These are phyloP conservation scores for Ursus arctos DNA, from an alignment of 2,113 vertebrate species.

Conservation along the genomic window DNA sequence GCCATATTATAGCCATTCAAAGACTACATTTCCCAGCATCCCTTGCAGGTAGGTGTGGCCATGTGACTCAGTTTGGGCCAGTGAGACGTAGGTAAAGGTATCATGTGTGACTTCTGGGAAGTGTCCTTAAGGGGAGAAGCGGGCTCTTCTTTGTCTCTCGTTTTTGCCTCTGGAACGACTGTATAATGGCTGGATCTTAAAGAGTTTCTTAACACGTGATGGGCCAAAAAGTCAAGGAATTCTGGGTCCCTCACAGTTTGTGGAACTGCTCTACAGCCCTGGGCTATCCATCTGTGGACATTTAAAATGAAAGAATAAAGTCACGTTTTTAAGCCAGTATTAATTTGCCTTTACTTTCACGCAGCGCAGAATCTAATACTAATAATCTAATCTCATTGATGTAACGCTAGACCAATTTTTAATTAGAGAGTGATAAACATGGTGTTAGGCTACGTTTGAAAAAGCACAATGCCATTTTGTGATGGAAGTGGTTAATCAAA, in stretches of 20 bases:
- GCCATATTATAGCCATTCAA: neutral
- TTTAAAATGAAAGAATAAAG: slow-evolving; percentile 26
- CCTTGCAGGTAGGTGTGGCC: neutral
- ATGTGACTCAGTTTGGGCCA: neutral
- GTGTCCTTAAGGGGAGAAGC: neutral
- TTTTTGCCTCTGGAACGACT: neutral
- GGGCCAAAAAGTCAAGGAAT: neutral
- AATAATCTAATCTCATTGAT: neutral
- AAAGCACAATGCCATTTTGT: neutral
- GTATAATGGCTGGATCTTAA: neutral
- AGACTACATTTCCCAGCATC: neutral
- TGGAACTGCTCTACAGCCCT: neutral
- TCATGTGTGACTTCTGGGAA: neutral
- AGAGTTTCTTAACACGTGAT: neutral
- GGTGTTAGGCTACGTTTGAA: neutral
- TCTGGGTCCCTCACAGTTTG: neutral
- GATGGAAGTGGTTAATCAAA: neutral
- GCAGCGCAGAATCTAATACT: neutral
- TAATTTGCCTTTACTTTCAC: neutral
- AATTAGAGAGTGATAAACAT: neutral
- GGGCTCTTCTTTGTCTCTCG: neutral
- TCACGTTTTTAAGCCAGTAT: neutral
- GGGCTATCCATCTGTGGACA: neutral
- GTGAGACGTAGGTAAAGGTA: neutral
- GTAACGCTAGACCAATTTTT: neutral